A percentile compares a stretch with the other conserved stretches of the same genome.
Conservation (phyloP, 2,113 vertebrate species). For the Brienomyrus longianalis region DNA sequence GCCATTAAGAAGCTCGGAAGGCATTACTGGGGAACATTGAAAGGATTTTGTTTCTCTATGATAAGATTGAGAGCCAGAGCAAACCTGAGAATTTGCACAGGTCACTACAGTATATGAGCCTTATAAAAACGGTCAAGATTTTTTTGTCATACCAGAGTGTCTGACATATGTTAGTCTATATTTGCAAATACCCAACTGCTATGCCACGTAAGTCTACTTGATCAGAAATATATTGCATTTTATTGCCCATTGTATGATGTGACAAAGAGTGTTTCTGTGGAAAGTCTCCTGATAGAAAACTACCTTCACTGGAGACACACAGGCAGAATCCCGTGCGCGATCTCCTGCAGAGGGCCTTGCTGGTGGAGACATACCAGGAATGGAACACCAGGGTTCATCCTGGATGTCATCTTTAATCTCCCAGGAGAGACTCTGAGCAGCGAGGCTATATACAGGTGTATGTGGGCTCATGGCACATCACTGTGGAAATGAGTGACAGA, state of each 20-base stretch:
- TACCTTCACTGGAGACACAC: not conserved
- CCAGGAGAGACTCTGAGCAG: not conserved
- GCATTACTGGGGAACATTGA: not conserved
- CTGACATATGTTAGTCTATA: not conserved
- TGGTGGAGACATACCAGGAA: not conserved
- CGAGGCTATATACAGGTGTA: not conserved
- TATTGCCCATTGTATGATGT: not conserved
- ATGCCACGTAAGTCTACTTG: not conserved
- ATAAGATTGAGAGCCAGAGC: not conserved
- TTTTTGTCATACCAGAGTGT: not conserved
- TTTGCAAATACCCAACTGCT: not conserved
- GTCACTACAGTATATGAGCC: not conserved
- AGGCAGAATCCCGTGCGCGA: not conserved
- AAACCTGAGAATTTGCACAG: not conserved
- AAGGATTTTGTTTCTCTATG: constrained; percentile 8
- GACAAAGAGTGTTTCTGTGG: not conserved
- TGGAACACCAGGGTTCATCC: not conserved
- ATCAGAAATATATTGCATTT: not conserved
- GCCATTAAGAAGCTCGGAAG: constrained; percentile 1
- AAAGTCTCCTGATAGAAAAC: not conserved
- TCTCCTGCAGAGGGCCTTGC: not conserved
- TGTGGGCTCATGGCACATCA: not conserved
- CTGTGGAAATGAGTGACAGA: not conserved
- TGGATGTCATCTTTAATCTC: not conserved
- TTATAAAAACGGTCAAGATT: not conserved